Evolutionary conservation across 1,140 invertebrate species (phyloP), one percentile per base, ranked within the genome.

Genomic region (Argopecten irradians): DNA sequence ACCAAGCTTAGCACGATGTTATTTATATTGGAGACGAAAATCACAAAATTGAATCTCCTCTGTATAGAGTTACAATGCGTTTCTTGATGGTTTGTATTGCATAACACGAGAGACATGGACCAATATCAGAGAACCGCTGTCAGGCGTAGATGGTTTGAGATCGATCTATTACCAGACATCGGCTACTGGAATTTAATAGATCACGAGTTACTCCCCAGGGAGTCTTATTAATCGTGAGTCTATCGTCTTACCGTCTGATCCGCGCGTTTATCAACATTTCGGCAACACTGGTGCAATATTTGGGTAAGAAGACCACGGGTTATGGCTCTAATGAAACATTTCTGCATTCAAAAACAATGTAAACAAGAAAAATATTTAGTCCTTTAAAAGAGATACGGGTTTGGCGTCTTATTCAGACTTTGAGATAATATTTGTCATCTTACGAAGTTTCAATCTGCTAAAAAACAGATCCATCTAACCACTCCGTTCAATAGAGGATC

Each of bases 151-250:
- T 2, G n/a, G n/a, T 71, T 5, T 71, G 5, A 28, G 55, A 71
- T 71, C 55, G 55, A 71, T 71, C 55, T 3, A 11, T 28, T 22
- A 11, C 55, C 2, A 71, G 55, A 11, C 55, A 71, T 3, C n/a
- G 55, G 55, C 55, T n/a, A 71, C 55, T 71, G 55, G n/a, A 71
- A 71, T 71, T 71, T 71, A 71, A 71, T 71, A 71, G n/a, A 28
- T 71, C 55, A 71, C 55, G 28, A 28, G 16, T 71, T 71, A 71
- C 22, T n/a, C 55, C 2, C 55, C 55, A 5, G 55, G 28, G 55
- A n/a, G 22, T n/a, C 55, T 71, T 22, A 71, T 71, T 71, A 71
- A 71, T 71, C 55, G 55, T 28, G 55, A 71, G 5, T 71, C 22
- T n/a, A 71, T 1, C 14, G 55, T n/a, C 55, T n/a, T 71, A 71